Conservation (phyloP, 2,888 invertebrate genomes). For the Xestia ashworthii region DNA sequence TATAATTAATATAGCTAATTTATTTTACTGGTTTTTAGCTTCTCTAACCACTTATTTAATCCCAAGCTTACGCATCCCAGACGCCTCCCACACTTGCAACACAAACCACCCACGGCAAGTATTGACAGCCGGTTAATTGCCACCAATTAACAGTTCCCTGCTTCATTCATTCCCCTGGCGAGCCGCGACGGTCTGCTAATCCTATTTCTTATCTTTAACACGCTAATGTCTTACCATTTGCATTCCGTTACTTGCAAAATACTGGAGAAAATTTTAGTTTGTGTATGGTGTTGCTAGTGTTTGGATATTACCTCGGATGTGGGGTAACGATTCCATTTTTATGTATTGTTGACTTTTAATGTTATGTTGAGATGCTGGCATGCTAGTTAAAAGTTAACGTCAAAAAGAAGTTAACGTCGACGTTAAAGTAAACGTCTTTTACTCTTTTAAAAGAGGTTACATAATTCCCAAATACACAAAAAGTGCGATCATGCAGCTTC, state of each 20-base stretch:
- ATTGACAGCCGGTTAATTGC: conserved; percentile 76
- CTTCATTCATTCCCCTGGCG: conserved; percentile 49
- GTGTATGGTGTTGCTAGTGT: conserved; percentile 53
- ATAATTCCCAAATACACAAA: background rate
- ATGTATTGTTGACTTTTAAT: background rate
- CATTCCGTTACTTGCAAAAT: conserved; percentile 82
- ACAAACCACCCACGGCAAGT: conserved; percentile 29
- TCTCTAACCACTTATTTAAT: background rate
- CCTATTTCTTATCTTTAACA: conserved; percentile 87
- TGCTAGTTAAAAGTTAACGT: background rate
- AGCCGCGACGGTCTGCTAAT: conserved; percentile 81
- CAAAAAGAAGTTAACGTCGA: too few relatives aligned
- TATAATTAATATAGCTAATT: background rate
- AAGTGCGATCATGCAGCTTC: background rate
- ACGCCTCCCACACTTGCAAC: conserved; percentile 1
- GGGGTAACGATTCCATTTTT: background rate
- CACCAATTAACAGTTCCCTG: conserved; percentile 76
- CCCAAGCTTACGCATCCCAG: background rate
- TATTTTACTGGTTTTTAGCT: background rate
- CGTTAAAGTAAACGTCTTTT: too few relatives aligned
- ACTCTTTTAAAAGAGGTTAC: background rate
- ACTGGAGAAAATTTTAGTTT: conserved; percentile 69
- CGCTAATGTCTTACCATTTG: conserved; percentile 88
- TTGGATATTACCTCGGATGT: conserved; percentile 14
- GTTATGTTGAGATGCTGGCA: background rate